Base-by-base conservation (phyloP, 2,113 vertebrate species). In the Prinia subflava region DNA sequence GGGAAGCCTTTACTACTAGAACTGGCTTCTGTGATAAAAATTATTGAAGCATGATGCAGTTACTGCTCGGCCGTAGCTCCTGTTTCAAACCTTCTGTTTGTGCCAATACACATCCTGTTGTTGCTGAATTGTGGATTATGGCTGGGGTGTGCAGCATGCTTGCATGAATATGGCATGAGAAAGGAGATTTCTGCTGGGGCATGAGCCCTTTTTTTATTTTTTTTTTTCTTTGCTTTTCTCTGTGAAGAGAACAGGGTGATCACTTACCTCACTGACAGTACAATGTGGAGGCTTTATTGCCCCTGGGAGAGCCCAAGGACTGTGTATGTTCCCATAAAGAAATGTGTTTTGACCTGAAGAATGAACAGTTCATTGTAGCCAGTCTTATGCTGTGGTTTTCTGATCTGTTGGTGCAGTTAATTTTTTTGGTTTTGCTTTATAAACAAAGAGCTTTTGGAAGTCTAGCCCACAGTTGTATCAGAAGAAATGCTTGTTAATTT, bases 61-160 rank as follows among this genome's bases (percentile, higher is more conserved):
- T 76, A 19, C 23, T 76, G 50, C 35, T n/a, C 0, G 0, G 27
- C 35, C 5, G 0, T 20, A 52, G 18, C 50, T 83, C 12, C 20
- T 86, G n/a, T 80, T 80, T 77, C 20, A 77, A 67, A 37, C 23
- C 35, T 74, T 74, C 13, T 65, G 10, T 62, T 53, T 49, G 37
- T 91, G 56, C 74, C 47, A 71, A 5, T 7, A 21, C 5, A 0
- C 27, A 27, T 28, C 46, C 28, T 57, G 23, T 50, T 39, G 3
- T 56, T 93, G 52, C 30, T 47, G 35, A 52, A 39, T 60, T 75
- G 62, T 71, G 62, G 56, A 22, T 82, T 83, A 22, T 55, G 23
- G 47, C 64, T 78, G 33, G 70, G 52, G 19, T 20, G 47, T 35
- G 23, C 41, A 62, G 39, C 46, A 41, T 0, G 2, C 33, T 84